Percentiles rank a stretch among this genome's conserved stretches.
Evolutionary conservation across 2,888 invertebrate species (phyloP).

Genomic region (Lypha dubia): DNA sequence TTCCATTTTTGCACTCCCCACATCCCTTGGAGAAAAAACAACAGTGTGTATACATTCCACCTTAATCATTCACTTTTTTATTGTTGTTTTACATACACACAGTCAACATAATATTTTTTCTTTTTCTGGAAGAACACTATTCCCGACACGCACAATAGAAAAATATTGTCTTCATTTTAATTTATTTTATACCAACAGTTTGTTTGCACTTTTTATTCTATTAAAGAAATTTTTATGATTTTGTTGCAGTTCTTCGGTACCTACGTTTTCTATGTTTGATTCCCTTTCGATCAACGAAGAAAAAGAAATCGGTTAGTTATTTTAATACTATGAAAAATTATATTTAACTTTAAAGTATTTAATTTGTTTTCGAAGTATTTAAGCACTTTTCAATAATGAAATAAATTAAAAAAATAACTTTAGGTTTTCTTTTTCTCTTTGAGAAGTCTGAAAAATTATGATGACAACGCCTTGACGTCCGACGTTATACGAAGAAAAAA

Average conservation of each 20-base stretch:
- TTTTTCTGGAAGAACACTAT: conserved; percentile 36
- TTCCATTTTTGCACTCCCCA: conserved; percentile 65
- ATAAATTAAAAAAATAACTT: conserved; percentile 46
- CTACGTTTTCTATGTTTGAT: conserved; percentile 72
- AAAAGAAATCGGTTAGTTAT: conserved; percentile 51
- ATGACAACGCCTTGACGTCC: conserved; percentile 78
- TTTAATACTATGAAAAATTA: conserved; percentile 39
- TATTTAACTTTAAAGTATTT: conserved; percentile 12
- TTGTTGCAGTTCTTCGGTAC: conserved; percentile 59
- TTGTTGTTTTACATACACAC: conserved; percentile 54
- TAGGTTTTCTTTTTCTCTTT: conserved; percentile 77
- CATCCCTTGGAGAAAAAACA: conserved; percentile 53
- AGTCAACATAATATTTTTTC: conserved; percentile 34
- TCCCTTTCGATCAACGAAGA: conserved; percentile 67
- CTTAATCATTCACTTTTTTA: conserved; percentile 67
- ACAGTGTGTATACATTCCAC: conserved; percentile 70
- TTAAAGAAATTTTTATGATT: conserved; percentile 4
- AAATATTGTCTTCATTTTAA: conserved; percentile 3
- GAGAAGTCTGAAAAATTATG: conserved; percentile 77
- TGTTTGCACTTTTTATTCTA: neutral
- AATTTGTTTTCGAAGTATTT: conserved; percentile 17
- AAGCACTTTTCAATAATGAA: conserved; percentile 47
- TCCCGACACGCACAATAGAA: conserved; percentile 13
- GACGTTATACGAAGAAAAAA: conserved; percentile 70
- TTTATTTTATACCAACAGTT: neutral